Evolutionary conservation across 2,888 invertebrate genomes (phyloP), one percentile per base, ranked within the genome.

Genomic region (Epiperipatus broadwayi): DNA sequence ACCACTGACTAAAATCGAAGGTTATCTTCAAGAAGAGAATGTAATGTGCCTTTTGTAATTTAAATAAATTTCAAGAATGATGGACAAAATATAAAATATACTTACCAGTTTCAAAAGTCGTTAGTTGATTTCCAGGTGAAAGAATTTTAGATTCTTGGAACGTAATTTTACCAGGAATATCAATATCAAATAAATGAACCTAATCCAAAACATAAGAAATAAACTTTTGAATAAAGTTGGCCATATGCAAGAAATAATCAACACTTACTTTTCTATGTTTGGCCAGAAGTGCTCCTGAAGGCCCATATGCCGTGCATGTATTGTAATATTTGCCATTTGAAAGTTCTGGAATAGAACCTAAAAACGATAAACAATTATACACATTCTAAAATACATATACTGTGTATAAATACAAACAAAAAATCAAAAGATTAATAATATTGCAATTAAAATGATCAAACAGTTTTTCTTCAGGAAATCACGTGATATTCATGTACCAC

Each of bases 121-220:
- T 75, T 37, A 85, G 60, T 3, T 69, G 57, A 51, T 75, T 66
- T 0, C 91, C 93, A 1, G 80, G 66, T 15, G 70, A 68, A 2
- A 93, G 60, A 0, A 74, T 73, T 41, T 84, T 79, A 0, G 89
- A 91, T 58, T 93, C 93, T 52, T 79, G 78, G 56, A 93, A 91
- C 1, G 73, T 75, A n/a, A 91, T 79, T 53, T 80, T 78, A 29
- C 77, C 79, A 36, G 87, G 85, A 37, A 95, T 78, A 56, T 91
- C 80, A 49, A 95, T 89, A 60, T 95, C 91, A 60, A 93, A 93
- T 33, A 93, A 67, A 60, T 93, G 93, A 56, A 89, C 68, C 80
- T 83, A 57, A 25, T 56, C 46, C 18, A 28, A 35, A 38, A 21
- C 10, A 40, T 21, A 28, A 18, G 12, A 18, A 21, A 25, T 25